Evolutionary conservation across 2,888 invertebrate species (phyloP).

Genomic region (Branchipolynoe longqiensis): DNA sequence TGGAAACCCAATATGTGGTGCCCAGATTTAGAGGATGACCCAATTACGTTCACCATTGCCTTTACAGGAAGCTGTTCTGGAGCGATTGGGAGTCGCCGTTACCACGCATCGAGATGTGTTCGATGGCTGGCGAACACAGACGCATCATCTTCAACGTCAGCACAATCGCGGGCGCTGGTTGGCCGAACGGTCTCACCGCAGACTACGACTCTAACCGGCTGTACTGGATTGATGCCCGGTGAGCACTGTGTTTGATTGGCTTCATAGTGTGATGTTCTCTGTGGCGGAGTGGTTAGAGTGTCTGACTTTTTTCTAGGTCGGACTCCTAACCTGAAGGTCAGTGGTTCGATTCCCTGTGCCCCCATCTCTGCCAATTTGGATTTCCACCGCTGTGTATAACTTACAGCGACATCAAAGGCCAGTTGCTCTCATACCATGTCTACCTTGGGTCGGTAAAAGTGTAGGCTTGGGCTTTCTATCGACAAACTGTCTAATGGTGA

Average conservation of each 20-base stretch:
- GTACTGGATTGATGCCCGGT: conserved; percentile 94
- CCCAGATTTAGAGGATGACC: no score
- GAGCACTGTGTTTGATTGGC: conserved; percentile 50
- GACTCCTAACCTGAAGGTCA: neutral
- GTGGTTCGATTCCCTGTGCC: neutral
- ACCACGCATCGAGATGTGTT: conserved; percentile 92
- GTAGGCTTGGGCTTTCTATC: no score
- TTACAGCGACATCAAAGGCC: no score
- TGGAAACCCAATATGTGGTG: no score
- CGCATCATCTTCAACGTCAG: conserved; percentile 85
- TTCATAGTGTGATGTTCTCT: no score
- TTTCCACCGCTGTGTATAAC: no score
- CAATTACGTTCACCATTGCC: no score
- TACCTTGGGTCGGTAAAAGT: no score
- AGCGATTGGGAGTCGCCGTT: conserved; percentile 92
- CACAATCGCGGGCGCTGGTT: conserved; percentile 84
- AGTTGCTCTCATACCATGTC: no score
- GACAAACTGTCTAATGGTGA: no score
- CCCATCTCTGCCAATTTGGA: no score
- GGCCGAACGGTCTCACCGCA: conserved; percentile 93
- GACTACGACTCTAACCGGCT: conserved; percentile 88
- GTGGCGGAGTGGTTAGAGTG: no score
- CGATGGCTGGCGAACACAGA: conserved; percentile 91
- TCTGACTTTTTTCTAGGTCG: neutral
- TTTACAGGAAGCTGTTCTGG: conserved; percentile 91